Evolutionary conservation across 2,888 invertebrate genomes (phyloP), one percentile per base, ranked within the genome.

Genomic region (Maniola hyperantus): DNA sequence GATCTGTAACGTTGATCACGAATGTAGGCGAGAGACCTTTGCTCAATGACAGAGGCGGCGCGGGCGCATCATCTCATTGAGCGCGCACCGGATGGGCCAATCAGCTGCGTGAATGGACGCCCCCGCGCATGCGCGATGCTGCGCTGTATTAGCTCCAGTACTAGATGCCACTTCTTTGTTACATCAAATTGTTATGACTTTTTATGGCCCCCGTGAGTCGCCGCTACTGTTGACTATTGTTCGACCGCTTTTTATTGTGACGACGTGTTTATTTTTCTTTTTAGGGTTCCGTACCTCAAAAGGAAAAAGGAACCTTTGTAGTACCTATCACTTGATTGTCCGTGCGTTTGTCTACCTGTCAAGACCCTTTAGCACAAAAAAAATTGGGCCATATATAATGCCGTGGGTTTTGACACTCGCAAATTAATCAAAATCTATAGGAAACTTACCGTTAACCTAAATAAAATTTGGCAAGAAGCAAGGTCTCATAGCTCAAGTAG

Each of bases 31-130:
- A 91, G 82, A 85, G 88, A 87, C 85, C 90, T 90, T 84, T 87
- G 88, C 89, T 90, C 90, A 91, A 90, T 91, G 90, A 88, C 85
- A 87, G 83, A 88, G 88, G 78, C 80, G 80, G 82, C 88, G 84
- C 87, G 82, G 80, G 82, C 88, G 90, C 90, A 91, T 90, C 91
- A 89, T 89, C 90, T 91, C 91, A 91, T 91, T 92, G 91, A 91
- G 86, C 82, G 86, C 84, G 85, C 88, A 91, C 92, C 92, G 91
- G 92, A 92, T 91, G 91, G 85, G 82, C 92, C 91, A 92, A 92
- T 92, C 92, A 91, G 89, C 90, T 81, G 81, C 89, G 89, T 91
- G 91, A 91, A 92, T 91, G 91, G 89, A 85, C 92, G 91, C 91
- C 91, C 88, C 91, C 91, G 90, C 89, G 83, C 79, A 74, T 80